Evolutionary conservation across 1,140 invertebrate genomes (phyloP).

Genomic region (Nomia melanderi): DNA sequence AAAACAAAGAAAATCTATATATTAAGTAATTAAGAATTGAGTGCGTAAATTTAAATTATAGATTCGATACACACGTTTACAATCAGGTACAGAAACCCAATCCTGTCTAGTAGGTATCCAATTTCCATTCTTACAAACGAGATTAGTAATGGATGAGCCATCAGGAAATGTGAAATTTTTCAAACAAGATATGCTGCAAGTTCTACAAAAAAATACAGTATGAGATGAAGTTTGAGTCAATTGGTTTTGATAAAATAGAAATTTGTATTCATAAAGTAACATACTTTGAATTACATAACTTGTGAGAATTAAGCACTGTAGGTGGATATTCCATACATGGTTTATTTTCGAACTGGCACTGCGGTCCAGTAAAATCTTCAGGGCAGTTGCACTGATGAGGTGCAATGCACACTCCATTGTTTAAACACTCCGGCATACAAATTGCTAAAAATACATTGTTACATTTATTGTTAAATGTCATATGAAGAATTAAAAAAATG

Average conservation of each 20-base stretch:
- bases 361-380: constrained; percentile 86
- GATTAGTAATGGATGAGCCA: constrained; percentile 83
- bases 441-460: constrained; percentile 81
- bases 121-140: constrained; percentile 84
- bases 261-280: constrained; percentile 60
- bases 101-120: constrained; percentile 84
- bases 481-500: background rate
- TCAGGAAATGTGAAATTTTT: constrained; percentile 86
- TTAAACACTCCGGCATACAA: constrained; percentile 88
- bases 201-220: constrained; percentile 46
- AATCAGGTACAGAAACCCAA: constrained; percentile 84
- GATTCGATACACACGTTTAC: constrained; percentile 81
- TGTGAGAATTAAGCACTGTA: constrained; percentile 84
- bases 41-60: no score
- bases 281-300: constrained; percentile 85
- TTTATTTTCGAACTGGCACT: constrained; percentile 88
- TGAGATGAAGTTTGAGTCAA: background rate
- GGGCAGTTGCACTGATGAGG: constrained; percentile 88
- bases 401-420: constrained; percentile 88
- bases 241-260: background rate
- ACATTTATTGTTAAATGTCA: background rate
- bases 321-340: constrained; percentile 86
- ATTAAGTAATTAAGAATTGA: background rate
- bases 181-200: constrained; percentile 83
- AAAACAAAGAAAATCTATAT: constrained; percentile 33